Conservation (phyloP, 2,113 vertebrate genomes). For the Trachemys scripta region DNA sequence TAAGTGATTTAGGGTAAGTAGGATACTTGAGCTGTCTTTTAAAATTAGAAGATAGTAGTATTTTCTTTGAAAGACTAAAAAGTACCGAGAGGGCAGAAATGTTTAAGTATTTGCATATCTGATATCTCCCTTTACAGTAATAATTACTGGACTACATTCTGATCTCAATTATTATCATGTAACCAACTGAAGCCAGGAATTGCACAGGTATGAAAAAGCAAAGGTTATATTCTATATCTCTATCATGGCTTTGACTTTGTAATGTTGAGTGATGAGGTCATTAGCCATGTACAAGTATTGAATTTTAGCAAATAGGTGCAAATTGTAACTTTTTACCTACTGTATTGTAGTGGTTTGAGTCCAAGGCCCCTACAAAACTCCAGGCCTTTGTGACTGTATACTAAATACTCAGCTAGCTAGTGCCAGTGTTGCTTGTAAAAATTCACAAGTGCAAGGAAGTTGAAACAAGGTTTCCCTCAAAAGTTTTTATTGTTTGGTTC, state of each 20-base stretch:
- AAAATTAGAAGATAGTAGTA: neutral
- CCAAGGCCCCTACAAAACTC: neutral
- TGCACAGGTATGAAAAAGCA: neutral
- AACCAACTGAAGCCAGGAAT: neutral
- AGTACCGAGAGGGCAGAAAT: neutral
- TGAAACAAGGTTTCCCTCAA: neutral
- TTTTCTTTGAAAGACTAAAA: neutral
- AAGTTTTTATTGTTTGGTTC: constrained; percentile 22
- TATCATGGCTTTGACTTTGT: neutral
- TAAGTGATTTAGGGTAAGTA: neutral
- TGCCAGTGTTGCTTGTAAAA: constrained; percentile 26
- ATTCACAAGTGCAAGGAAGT: neutral
- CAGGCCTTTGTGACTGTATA: neutral
- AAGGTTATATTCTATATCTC: neutral
- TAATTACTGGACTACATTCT: neutral
- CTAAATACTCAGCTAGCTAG: neutral
- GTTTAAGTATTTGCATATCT: neutral
- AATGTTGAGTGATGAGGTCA: neutral
- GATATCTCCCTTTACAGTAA: neutral
- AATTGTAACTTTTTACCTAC: neutral
- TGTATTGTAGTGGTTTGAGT: neutral
- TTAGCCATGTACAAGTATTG: neutral
- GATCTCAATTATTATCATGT: neutral
- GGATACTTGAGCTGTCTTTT: neutral
- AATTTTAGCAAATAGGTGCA: neutral